Conservation (phyloP, 2,888 invertebrate species). For the Neoscelio sp. region DNA sequence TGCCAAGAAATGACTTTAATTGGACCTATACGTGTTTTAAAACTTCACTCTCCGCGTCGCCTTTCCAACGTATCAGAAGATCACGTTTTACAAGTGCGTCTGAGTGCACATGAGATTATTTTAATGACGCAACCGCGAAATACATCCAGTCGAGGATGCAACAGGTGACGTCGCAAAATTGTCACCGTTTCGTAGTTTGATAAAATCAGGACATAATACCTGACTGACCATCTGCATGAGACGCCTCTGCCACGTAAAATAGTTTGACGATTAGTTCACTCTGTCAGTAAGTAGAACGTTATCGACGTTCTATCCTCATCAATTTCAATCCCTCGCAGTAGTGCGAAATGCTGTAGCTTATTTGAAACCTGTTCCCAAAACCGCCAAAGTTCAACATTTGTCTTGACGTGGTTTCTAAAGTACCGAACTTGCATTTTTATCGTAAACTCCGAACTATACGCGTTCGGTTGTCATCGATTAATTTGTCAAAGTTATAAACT, state of each 20-base stretch:
- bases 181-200: slow-evolving; percentile 76
- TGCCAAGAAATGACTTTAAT: no score
- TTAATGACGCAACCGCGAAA: slow-evolving; percentile 59
- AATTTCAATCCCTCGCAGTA: slow-evolving; percentile 52
- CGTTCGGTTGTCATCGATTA: slow-evolving; percentile 39
- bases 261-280: slow-evolving; percentile 55
- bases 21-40: not conserved
- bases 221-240: slow-evolving; percentile 59
- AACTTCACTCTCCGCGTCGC: not conserved
- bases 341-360: slow-evolving; percentile 61
- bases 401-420: slow-evolving; percentile 51
- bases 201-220: slow-evolving; percentile 73
- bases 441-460: slow-evolving; percentile 13
- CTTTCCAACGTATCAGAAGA: slow-evolving; percentile 19
- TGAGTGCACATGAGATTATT: slow-evolving; percentile 48
- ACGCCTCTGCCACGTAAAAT: slow-evolving; percentile 41
- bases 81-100: slow-evolving; percentile 9
- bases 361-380: slow-evolving; percentile 49
- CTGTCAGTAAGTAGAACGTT: slow-evolving; percentile 52
- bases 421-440: slow-evolving; percentile 51
- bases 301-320: slow-evolving; percentile 57
- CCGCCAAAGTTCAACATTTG: slow-evolving; percentile 47
- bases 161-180: slow-evolving; percentile 78
- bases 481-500: slow-evolving; percentile 42
- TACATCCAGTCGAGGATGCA: slow-evolving; percentile 68